Conservation (phyloP, 2,797 vertebrate genomes). For the Rhinoraja longicauda region DNA sequence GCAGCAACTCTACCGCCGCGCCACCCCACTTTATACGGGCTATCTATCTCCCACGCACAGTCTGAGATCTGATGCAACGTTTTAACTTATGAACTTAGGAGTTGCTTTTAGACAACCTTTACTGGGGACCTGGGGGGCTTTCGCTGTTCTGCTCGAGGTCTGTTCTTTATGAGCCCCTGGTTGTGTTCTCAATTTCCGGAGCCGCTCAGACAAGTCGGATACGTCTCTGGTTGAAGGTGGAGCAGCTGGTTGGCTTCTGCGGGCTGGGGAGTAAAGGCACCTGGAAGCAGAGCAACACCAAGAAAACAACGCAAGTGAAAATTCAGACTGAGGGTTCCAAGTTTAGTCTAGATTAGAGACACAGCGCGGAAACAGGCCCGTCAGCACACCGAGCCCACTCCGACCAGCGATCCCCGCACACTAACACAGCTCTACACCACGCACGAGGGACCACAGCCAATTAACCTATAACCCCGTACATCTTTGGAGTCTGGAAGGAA, state of each 20-base stretch:
- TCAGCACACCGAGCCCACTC: too few relatives aligned
- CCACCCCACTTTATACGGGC: too few relatives aligned
- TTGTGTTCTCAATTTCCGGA: background rate
- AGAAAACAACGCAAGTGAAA: background rate
- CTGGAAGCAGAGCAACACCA: background rate
- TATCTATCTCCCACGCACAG: too few relatives aligned
- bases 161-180: background rate
- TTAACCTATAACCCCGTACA: too few relatives aligned
- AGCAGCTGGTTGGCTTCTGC: background rate
- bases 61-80: too few relatives aligned
- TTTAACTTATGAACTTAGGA: background rate
- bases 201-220: background rate
- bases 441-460: too few relatives aligned
- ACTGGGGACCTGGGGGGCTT: background rate
- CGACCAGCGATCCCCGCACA: too few relatives aligned
- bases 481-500: too few relatives aligned
- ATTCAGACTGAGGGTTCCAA: background rate
- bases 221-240: background rate
- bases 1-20: too few relatives aligned
- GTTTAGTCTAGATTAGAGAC: background rate
- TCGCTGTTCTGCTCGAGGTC: background rate
- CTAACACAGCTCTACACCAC: too few relatives aligned
- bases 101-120: constrained; percentile 4
- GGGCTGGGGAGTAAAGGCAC: background rate
- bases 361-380: too few relatives aligned